phyloP scores from a whole-genome alignment of 2,113 vertebrate species.

The Spilogale gracilis region DNA sequence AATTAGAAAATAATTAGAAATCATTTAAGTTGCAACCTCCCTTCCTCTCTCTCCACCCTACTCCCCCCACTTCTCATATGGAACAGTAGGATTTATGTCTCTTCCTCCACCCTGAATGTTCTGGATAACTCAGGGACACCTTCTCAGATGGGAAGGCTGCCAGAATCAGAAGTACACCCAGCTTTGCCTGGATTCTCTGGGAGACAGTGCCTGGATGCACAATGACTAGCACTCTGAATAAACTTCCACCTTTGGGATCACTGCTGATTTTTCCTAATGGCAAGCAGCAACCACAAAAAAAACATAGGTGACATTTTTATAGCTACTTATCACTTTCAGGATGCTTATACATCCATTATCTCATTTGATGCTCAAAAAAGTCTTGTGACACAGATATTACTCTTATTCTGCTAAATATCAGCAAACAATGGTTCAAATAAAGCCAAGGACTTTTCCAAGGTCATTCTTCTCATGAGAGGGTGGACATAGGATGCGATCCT shows the following conservation, averaged over 20 bases:
- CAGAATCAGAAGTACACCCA: not conserved
- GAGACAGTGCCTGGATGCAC: not conserved
- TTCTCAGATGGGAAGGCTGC: constrained; percentile 50
- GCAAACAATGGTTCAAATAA: not conserved
- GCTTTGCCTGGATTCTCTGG: not conserved
- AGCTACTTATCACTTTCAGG: not conserved
- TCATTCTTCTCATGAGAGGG: not conserved
- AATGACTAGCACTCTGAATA: not conserved
- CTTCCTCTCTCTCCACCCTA: constrained; percentile 52
- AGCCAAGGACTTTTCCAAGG: constrained; percentile 14
- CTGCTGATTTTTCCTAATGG: constrained; percentile 10
- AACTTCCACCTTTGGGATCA: not conserved
- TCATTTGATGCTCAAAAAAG: constrained; percentile 33
- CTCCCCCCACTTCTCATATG: constrained; percentile 12
- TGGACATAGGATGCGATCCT: not conserved
- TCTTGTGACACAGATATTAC: not conserved
- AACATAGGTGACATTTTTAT: not conserved
- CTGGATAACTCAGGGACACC: not conserved
- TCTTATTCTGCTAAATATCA: not conserved
- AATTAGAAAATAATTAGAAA: constrained; percentile 90
- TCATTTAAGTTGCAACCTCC: constrained; percentile 84
- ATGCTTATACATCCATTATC: constrained; percentile 17
- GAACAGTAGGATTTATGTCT: constrained; percentile 64
- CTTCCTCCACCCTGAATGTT: not conserved
- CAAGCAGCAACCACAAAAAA: not conserved